Base-by-base conservation (phyloP, 2,113 vertebrate species). In the Poecilia latipinna region DNA sequence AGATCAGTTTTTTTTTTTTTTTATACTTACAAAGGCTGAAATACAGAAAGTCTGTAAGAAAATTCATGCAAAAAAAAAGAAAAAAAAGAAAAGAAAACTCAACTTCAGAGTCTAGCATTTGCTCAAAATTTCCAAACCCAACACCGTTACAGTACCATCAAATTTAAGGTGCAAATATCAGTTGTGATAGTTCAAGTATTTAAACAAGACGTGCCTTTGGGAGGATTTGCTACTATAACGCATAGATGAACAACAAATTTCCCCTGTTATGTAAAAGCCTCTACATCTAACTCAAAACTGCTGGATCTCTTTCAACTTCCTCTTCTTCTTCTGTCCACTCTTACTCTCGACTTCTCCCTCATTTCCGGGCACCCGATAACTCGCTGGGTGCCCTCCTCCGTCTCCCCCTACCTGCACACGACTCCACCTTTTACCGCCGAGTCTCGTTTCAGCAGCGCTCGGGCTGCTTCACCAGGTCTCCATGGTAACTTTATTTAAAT, bases 101-200 rank as follows among this genome's bases (percentile, higher is more conserved):
- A 17, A 17, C 12, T 17, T 5, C 17, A 48, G 15, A 48, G 24
- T 39, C 48, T 28, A 44, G 3, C 65, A 42, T 12, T 82, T 82
- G 80, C 72, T 77, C 83, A 63, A 65, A 35, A 72, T 48, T 57
- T 65, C 65, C 61, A 31, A 12, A 73, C 1, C 5, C 48, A 13
- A 66, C 39, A 61, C 31, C 19, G 0, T 7, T 19, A 86, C 78
- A 83, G 74, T 78, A 79, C 65, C 22, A 42, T 24, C 0, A 24
- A 83, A 39, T 39, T 44, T 8, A 86, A 77, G 51, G 73, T 78
- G 79, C 85, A 88, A 65, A 37, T 48, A 60, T 74, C 44, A 28
- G 11, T 80, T 83, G 37, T 68, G 57, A 82, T 60, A 31, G 22
- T 91, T 89, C 82, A 89, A 86, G 86, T 87, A 81, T 70, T 74